Percentiles rank a stretch among this genome's conserved stretches.
These are phyloP conservation scores for Ectropis grisescens DNA, from an alignment of 1,140 invertebrate species.

Conservation along the genomic window DNA sequence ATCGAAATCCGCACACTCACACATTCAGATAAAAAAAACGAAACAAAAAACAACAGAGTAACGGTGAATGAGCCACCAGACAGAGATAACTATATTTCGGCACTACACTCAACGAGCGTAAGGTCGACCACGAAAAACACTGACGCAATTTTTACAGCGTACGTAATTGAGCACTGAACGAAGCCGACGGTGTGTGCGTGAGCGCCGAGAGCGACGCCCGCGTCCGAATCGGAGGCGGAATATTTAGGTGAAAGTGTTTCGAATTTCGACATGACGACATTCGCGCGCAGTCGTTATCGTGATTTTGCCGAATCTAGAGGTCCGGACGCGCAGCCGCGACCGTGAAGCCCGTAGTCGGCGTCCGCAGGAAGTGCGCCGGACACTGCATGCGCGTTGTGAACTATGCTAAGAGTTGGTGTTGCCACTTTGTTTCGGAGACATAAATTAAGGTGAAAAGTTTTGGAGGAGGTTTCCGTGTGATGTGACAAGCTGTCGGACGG, in stretches of 20 bases:
- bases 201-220: conserved; percentile 65
- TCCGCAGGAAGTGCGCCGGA: conserved; percentile 49
- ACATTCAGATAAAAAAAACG: conserved; percentile 59
- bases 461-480: conserved; percentile 46
- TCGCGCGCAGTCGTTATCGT: conserved; percentile 68
- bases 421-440: conserved; percentile 53
- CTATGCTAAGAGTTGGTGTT: conserved; percentile 59
- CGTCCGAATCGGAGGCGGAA: conserved; percentile 66
- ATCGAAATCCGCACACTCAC: conserved; percentile 68
- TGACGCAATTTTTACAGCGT: conserved; percentile 68
- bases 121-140: conserved; percentile 64
- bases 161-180: conserved; percentile 59
- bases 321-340: conserved; percentile 38
- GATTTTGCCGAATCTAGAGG: conserved; percentile 67
- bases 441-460: conserved; percentile 54
- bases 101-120: conserved; percentile 41
- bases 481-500: conserved; percentile 61
- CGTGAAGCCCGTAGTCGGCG: conserved; percentile 22
- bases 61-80: conserved; percentile 53
- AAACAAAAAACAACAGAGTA: conserved; percentile 52
- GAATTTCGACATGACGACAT: conserved; percentile 69
- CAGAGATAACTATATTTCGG: conserved; percentile 67
- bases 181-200: conserved; percentile 54
- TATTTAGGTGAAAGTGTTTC: conserved; percentile 70
- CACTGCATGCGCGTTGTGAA: conserved; percentile 41